Evolutionary conservation across 1,140 invertebrate genomes (phyloP), one percentile per base, ranked within the genome.

Genomic region (Zaprionus capensis): DNA sequence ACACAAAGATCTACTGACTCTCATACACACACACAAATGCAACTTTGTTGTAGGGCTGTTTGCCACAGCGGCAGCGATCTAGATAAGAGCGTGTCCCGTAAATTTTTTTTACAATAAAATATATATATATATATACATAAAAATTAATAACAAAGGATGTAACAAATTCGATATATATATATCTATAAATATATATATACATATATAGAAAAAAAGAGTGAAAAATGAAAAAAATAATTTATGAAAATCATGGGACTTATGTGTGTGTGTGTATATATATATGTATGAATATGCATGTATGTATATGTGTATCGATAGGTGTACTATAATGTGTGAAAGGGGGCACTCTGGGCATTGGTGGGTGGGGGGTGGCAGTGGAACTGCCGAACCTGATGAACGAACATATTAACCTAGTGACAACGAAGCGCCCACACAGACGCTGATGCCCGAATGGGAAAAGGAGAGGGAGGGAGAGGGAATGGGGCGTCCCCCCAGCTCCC

Each of bases 61-160:
- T 46, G 41, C 41, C n/a, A 46, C 34, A 38, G 58, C 59, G 51
- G 66, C 73, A 72, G 61, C 78, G 67, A 76, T 76, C 72, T 69
- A 78, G 74, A 81, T 81, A 78, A 81, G 79, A 44, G 41, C 71
- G 78, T 67, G 72, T 76, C 62, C 64, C 81, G 61, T 80, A 66
- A 65, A 78, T 82, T 82, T 81, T 82, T 82, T 80, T 80, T 55
- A 59, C 57, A 28, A 34, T 34, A 51, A 49, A 22, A 49, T 58
- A 69, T 64, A 34, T 74, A 26, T 53, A 71, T 69, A 68, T 70
- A 66, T 71, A 66, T 76, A 71, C 7, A 31, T 31, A 31, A 71
- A 70, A 71, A 66, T 80, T 63, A 71, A 62, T 44, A 68, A 65
- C 49, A 69, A 71, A 76, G 55, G 56, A 68, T 65, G 61, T 69